Base-by-base conservation (phyloP, 23 tunicate species). In the Ascidia mentula region DNA sequence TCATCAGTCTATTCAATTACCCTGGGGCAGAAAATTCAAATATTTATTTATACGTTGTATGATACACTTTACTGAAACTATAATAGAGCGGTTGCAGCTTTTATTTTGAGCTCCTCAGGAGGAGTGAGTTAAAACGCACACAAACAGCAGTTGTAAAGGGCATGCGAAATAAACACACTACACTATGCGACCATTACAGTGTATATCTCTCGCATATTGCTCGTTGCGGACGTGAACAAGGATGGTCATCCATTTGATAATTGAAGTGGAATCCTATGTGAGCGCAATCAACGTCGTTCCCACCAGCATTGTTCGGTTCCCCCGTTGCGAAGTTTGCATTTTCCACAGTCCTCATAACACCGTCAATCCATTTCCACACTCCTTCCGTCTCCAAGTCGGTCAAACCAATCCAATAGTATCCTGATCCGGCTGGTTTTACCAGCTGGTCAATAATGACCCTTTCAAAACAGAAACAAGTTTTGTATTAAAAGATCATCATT, bases 341-440 rank as follows among this genome's bases (percentile, higher is more conserved):
- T 28, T 5, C 28, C 22, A 3, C 1, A 9, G 22, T 53, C 12
- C 28, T 20, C 13, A 28, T 28, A 26, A 53, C 65, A 20, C 65
- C 65, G 65, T 53, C 65, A 53, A 5, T 53, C 65, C 65, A 53
- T 53, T 53, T 53, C 65, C 65, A 53, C 22, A 28, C 24, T 53
- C 65, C 65, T 28, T 53, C 65, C 13, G 12, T 53, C 24, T 53
- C 65, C 24, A 53, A 5, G 24, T 53, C 65, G 65, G 28, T 53
- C 65, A 53, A 28, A 5, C 65, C 65, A 1, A 53, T 53, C 65
- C 65, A 53, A 9, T 53, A 53, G 24, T 53, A 53, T 9, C 24
- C 65, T 3, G 65, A 3, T 20, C 65, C 65, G 13, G 65, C 65
- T 53, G 65, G 65, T 53, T 53, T 53, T 1, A 53, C 65, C 22